Percentiles rank a stretch among this genome's conserved stretches.
These are phyloP conservation scores for Pycnonotus jocosus DNA, from an alignment of 2,113 vertebrate genomes.

Conservation along the genomic window DNA sequence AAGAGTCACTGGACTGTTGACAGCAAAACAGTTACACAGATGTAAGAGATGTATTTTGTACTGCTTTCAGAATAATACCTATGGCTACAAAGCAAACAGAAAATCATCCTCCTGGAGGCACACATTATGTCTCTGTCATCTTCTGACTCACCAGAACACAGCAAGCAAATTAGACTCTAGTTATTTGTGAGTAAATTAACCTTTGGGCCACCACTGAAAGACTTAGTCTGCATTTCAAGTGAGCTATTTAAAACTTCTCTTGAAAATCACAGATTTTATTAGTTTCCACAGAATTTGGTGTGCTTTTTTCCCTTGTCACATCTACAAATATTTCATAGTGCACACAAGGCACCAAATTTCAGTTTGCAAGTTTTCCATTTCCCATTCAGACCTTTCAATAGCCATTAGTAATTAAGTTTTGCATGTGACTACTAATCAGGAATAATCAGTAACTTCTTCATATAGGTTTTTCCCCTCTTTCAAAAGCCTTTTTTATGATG, in stretches of 20 bases:
- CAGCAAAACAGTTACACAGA: neutral
- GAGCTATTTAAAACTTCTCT: neutral
- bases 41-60: neutral
- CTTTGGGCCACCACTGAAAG: neutral
- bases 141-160: neutral
- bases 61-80: neutral
- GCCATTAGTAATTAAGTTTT: neutral
- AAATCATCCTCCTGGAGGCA: neutral
- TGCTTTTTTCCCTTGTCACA: neutral
- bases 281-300: neutral
- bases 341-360: neutral
- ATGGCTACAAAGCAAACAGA: neutral
- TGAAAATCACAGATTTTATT: neutral
- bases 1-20: neutral
- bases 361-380: neutral
- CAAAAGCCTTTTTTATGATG: neutral
- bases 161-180: neutral
- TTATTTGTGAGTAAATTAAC: neutral
- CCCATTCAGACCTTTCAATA: neutral
- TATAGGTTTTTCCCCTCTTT: neutral
- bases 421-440: neutral
- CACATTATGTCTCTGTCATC: neutral
- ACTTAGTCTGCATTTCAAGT: neutral
- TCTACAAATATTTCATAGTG: neutral
- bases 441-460: neutral